phyloP scores from a whole-genome alignment of 2,797 vertebrate genomes.

The Sebastes baramenuke region DNA sequence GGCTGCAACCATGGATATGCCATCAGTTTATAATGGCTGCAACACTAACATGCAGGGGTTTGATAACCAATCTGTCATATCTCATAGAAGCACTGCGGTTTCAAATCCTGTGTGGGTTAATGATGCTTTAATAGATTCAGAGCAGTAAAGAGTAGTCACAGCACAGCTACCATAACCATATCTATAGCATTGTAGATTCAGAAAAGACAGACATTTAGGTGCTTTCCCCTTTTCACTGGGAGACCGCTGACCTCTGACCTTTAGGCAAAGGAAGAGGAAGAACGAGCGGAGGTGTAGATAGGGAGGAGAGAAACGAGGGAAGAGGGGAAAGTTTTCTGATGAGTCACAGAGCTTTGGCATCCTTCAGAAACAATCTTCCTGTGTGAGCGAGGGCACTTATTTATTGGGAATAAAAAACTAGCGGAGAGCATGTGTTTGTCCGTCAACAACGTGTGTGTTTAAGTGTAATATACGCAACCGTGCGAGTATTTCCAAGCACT shows the following conservation, averaged over 20 bases:
- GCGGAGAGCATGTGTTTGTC: constrained; percentile 44
- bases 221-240: background rate
- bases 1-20: background rate
- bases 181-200: background rate
- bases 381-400: constrained; percentile 18
- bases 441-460: constrained; percentile 51
- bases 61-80: background rate
- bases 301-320: constrained; percentile 1
- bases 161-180: background rate
- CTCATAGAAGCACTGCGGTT: background rate
- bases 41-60: background rate
- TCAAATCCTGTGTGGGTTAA: background rate
- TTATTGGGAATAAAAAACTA: background rate
- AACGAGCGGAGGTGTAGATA: background rate
- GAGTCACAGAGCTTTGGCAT: constrained; percentile 66
- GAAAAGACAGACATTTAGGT: background rate
- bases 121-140: background rate
- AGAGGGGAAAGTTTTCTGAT: constrained; percentile 50
- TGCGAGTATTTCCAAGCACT: constrained; percentile 71
- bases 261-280: constrained; percentile 2
- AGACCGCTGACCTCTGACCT: constrained; percentile 18
- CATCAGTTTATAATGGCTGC: background rate
- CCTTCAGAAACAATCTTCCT: constrained; percentile 24
- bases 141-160: background rate
- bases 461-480: constrained; percentile 42